phyloP scores from a whole-genome alignment of 1,140 invertebrate genomes.

The Danaus melanippus region DNA sequence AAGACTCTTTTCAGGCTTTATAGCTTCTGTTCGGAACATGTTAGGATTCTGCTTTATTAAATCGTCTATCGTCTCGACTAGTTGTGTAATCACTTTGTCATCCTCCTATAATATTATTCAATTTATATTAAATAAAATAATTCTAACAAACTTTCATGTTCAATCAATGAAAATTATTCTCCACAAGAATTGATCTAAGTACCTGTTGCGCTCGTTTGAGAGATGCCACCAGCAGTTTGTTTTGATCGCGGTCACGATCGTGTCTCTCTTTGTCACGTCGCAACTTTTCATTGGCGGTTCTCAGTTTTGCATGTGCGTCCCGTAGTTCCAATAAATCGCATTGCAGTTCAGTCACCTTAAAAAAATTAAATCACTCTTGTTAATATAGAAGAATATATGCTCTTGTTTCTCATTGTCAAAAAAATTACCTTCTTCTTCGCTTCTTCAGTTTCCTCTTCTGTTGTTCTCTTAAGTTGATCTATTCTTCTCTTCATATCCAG shows the following conservation, averaged over 20 bases:
- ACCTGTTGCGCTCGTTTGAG: conserved; percentile 68
- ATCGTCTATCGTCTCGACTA: conserved; percentile 86
- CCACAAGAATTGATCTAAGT: background rate
- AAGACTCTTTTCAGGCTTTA: conserved; percentile 52
- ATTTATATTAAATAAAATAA: conserved; percentile 1
- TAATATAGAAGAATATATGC: conserved; percentile 5
- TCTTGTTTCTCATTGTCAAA: background rate
- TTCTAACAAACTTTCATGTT: no score
- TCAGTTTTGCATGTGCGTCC: conserved; percentile 91
- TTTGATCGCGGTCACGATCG: conserved; percentile 84
- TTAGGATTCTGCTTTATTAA: conserved; percentile 82
- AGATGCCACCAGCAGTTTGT: conserved; percentile 73
- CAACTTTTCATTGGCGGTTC: conserved; percentile 93
- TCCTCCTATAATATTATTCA: conserved; percentile 67
- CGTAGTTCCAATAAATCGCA: conserved; percentile 89
- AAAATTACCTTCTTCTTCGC: conserved; percentile 83
- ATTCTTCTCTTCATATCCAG: conserved; percentile 87
- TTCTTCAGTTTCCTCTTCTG: conserved; percentile 92
- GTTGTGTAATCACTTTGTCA: conserved; percentile 76
- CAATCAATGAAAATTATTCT: no score
- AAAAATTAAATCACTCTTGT: background rate
- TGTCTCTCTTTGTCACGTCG: conserved; percentile 88
- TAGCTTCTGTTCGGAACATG: conserved; percentile 59
- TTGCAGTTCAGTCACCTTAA: conserved; percentile 79
- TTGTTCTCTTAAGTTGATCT: conserved; percentile 86